Percentiles rank a stretch among this genome's conserved stretches.
phyloP scores from a whole-genome alignment of 2,113 vertebrate genomes.

The Etheostoma cragini region DNA sequence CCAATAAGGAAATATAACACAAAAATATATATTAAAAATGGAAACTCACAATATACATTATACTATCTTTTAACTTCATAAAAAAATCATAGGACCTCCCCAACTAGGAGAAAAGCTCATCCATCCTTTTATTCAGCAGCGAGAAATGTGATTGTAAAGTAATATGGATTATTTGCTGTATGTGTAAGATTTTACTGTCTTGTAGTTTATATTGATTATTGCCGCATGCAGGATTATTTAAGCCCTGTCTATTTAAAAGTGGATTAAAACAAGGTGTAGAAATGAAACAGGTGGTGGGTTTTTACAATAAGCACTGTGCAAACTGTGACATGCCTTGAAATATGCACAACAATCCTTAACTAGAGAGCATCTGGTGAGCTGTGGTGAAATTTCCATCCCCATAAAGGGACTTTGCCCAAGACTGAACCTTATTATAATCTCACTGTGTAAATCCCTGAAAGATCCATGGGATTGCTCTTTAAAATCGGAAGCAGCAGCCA shows the following conservation, averaged over 20 bases:
- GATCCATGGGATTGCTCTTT: constrained; percentile 61
- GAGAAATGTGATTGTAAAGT: constrained; percentile 3
- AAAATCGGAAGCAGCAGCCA: constrained; percentile 41
- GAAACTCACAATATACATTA: not conserved
- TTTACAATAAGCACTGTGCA: not conserved
- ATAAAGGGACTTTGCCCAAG: constrained; percentile 34
- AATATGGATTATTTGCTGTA: not conserved
- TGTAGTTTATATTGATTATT: not conserved
- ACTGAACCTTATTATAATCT: constrained; percentile 64
- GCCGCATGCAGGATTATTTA: no score
- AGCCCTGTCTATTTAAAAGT: not conserved
- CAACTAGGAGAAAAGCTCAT: not conserved
- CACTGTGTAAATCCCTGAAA: constrained; percentile 59
- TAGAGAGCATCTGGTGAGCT: not conserved
- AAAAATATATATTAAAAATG: no score
- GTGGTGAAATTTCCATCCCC: constrained; percentile 32
- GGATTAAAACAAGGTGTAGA: not conserved
- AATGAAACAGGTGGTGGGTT: not conserved
- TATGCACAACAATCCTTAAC: not conserved
- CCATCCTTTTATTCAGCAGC: not conserved
- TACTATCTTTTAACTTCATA: not conserved
- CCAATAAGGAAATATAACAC: no score
- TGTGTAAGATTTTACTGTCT: not conserved
- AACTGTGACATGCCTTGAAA: constrained; percentile 13
- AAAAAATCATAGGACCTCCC: not conserved